Conservation (phyloP, 2,888 invertebrate species). For the Drosophila percnosoma region DNA sequence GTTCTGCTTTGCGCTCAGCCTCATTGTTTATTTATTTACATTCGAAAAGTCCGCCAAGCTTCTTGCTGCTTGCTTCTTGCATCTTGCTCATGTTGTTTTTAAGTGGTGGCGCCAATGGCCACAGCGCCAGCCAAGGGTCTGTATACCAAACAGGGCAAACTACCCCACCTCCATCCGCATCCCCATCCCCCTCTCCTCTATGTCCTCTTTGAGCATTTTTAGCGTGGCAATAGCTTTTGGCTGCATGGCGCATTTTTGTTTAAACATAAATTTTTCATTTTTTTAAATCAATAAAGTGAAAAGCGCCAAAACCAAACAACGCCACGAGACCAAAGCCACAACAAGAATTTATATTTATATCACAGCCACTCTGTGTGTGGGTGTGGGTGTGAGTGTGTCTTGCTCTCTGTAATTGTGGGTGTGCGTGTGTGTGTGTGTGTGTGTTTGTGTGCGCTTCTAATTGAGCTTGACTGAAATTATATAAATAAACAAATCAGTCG, state of each 20-base stretch:
- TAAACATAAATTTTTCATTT: slow-evolving; percentile 81
- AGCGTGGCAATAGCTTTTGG: slow-evolving; percentile 48
- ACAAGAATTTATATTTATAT: slow-evolving; percentile 62
- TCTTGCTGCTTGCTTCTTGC: slow-evolving; percentile 52
- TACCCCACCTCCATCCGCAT: background rate
- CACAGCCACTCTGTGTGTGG: slow-evolving; percentile 16
- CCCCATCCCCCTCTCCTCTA: background rate
- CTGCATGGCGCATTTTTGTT: slow-evolving; percentile 71
- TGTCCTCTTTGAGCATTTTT: slow-evolving; percentile 15
- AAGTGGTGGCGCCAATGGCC: slow-evolving; percentile 78
- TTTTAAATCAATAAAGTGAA: slow-evolving; percentile 78
- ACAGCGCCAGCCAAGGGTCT: slow-evolving; percentile 61
- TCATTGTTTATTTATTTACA: slow-evolving; percentile 75
- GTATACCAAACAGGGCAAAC: background rate
- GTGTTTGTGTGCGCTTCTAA: slow-evolving; percentile 58
- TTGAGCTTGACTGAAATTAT: slow-evolving; percentile 79
- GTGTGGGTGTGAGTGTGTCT: background rate
- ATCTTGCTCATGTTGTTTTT: slow-evolving; percentile 74
- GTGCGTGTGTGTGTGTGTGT: background rate
- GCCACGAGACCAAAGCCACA: slow-evolving; percentile 70
- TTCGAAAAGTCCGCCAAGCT: slow-evolving; percentile 74
- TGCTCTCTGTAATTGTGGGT: slow-evolving; percentile 13
- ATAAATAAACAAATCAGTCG: slow-evolving; percentile 71
- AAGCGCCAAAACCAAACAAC: slow-evolving; percentile 67
- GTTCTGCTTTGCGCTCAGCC: slow-evolving; percentile 34